Base-by-base conservation (phyloP, 2,888 invertebrate species). In the Notocelia uddmanniana region DNA sequence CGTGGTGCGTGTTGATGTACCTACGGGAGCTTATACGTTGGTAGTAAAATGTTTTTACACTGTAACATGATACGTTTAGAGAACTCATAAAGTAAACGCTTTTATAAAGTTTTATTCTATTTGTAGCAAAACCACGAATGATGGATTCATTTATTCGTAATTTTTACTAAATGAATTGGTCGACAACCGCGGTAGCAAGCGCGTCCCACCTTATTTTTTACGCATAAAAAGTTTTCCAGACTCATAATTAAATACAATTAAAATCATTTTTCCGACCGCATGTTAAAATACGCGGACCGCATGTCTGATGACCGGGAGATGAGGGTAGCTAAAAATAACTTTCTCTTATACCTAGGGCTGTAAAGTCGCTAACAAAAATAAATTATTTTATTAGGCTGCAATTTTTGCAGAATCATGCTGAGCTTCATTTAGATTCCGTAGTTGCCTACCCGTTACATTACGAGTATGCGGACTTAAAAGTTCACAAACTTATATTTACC, bases 381-480 rank as follows among this genome's bases (percentile, higher is more conserved):
- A 13, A 73, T 63, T 41, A 10, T 74, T 75, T 73, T 73, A 74
- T 45, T 50, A 23, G n/a, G n/a, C n/a, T n/a, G 67, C 58, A 26
- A 69, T 59, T 41, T 66, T 1, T 41, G 10, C 26, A n/a, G 3
- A 34, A 58, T 5, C 6, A 13, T 19, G 11, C 13, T 26, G 15
- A n/a, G 6, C 15, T 45, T 45, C 13, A 13, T 13, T 13, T 34
- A 34, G 9, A 10, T 37, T 37, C 37, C 2, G 13, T 13, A n/a
- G n/a, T n/a, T n/a, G n/a, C n/a, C n/a, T n/a, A n/a, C n/a, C n/a
- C n/a, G n/a, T n/a, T n/a, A n/a, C n/a, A n/a, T n/a, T n/a, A n/a
- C n/a, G n/a, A n/a, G n/a, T n/a, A n/a, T n/a, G n/a, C n/a, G n/a
- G n/a, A n/a, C n/a, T n/a, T n/a, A n/a, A n/a, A n/a, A n/a, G n/a